Evolutionary conservation across 1,140 invertebrate genomes (phyloP).

Genomic region (Drosophila pruinosa): DNA sequence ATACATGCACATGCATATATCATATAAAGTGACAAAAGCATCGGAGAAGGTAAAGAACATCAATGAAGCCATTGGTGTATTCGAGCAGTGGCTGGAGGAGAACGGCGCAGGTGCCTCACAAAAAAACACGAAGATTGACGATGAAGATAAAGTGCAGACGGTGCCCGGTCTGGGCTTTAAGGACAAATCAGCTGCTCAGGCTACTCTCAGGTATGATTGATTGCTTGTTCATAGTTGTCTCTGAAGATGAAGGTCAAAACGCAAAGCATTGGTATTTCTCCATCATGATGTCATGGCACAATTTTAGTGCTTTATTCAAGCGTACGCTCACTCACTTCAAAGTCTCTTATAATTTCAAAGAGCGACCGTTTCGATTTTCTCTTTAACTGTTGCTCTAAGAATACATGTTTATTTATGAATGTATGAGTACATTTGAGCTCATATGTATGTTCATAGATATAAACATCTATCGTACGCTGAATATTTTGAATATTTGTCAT

Average conservation of each 20-base stretch:
- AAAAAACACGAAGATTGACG: constrained; percentile 82
- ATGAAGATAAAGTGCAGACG: constrained; percentile 83
- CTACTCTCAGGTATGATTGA: constrained; percentile 81
- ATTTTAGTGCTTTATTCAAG: constrained; percentile 53
- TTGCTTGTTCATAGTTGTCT: not conserved
- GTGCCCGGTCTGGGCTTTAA: constrained; percentile 87
- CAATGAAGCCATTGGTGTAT: constrained; percentile 86
- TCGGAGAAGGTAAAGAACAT: constrained; percentile 88
- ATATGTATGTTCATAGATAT: not conserved
- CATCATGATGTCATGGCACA: constrained; percentile 70
- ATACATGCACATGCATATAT: too few relatives aligned
- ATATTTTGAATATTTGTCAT: not conserved
- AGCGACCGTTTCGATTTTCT: constrained; percentile 22
- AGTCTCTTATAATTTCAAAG: constrained; percentile 58
- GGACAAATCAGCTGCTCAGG: constrained; percentile 84
- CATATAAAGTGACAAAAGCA: constrained; percentile 86
- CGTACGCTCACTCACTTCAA: constrained; percentile 45
- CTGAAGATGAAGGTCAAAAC: constrained; percentile 19
- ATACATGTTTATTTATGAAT: not conserved
- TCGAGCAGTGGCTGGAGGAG: constrained; percentile 86
- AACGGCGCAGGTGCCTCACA: constrained; percentile 84
- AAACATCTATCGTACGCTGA: too few relatives aligned
- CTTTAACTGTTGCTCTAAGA: constrained; percentile 17
- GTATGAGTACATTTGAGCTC: constrained; percentile 30
- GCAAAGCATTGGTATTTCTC: not conserved